Evolutionary conservation across 1,140 invertebrate genomes (phyloP).

Genomic region (Bicyclus anynana): DNA sequence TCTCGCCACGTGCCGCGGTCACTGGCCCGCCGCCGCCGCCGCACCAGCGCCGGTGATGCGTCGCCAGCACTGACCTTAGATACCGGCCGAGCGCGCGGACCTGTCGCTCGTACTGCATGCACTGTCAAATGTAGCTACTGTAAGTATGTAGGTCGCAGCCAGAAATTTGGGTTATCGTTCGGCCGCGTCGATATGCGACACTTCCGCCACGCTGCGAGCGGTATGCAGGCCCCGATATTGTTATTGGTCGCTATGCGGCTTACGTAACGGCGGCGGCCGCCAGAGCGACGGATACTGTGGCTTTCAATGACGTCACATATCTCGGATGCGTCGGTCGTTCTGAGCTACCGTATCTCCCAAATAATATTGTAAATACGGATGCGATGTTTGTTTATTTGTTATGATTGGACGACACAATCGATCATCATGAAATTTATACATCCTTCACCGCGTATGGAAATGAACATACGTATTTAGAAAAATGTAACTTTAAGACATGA

Average conservation of each 20-base stretch:
- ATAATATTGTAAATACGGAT: too few species aligned
- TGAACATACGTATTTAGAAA: too few species aligned
- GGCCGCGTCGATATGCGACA: slow-evolving; percentile 69
- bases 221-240: slow-evolving; percentile 56
- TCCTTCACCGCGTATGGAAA: too few species aligned
- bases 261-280: slow-evolving; percentile 43
- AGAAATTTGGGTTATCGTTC: slow-evolving; percentile 73
- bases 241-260: slow-evolving; percentile 40
- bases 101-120: too few species aligned
- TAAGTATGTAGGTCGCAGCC: slow-evolving; percentile 64
- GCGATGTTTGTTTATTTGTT: too few species aligned
- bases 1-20: slow-evolving; percentile 75
- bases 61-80: slow-evolving; percentile 23
- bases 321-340: slow-evolving; percentile 23
- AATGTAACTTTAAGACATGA: too few species aligned
- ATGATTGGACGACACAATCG: too few species aligned
- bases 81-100: too few species aligned
- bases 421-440: too few species aligned
- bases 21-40: slow-evolving; percentile 52
- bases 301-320: slow-evolving; percentile 37
- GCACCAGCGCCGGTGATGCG: slow-evolving; percentile 13
- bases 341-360: too few species aligned
- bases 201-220: slow-evolving; percentile 60
- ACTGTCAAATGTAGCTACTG: slow-evolving; percentile 53
- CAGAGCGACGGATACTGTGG: slow-evolving; percentile 38